Base-by-base conservation (phyloP, 37 sponge, comb jelly and placozoan genomes). In the Cladorhizidae sp. region DNA sequence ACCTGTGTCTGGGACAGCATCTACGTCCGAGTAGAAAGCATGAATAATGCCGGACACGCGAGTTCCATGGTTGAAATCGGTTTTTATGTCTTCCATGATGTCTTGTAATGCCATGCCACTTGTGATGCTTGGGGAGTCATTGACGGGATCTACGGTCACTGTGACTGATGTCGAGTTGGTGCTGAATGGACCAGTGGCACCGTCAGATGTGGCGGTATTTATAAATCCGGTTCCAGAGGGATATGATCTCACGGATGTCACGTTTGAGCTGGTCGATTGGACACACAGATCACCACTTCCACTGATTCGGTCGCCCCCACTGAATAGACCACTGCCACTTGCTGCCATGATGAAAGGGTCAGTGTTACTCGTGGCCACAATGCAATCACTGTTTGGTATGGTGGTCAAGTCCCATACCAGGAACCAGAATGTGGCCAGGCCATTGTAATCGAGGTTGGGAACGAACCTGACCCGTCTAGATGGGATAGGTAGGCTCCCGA, bases 371-470 rank as follows among this genome's bases (percentile, higher is more conserved):
- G 70, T 20, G 17, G 52, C 70, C 25, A 36, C 0, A 45, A 72
- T 72, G 39, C 20, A 15, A 57, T 23, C 55, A 0, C 74, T 37
- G 8, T 57, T 59, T 25, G 70, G 63, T 17, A 77, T 39, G 0
- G 29, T 40, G 26, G 82, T 83, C 75, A 90, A 55, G 62, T 96
- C 96, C 96, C 96, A 96, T 57, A 89, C 96, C 21, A 77, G 43
- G 56, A 86, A 90, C n/a, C 35, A 40, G 65, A 96, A 65, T 14
- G 72, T 62, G 3, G 63, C 85, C 18, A 40, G 25, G 32, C 96
- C 96, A 65, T 93, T 93, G 86, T 89, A 93, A 61, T 96, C 70
- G n/a, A 14, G 12, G 32, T 80, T 18, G 18, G 96, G 96, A 18
- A 85, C 80, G 78, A 92, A 96, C 40, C 96, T 59, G 0, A 96